Base-by-base conservation (phyloP, 2,888 invertebrate species). In the Pristionchus fissidentatus region DNA sequence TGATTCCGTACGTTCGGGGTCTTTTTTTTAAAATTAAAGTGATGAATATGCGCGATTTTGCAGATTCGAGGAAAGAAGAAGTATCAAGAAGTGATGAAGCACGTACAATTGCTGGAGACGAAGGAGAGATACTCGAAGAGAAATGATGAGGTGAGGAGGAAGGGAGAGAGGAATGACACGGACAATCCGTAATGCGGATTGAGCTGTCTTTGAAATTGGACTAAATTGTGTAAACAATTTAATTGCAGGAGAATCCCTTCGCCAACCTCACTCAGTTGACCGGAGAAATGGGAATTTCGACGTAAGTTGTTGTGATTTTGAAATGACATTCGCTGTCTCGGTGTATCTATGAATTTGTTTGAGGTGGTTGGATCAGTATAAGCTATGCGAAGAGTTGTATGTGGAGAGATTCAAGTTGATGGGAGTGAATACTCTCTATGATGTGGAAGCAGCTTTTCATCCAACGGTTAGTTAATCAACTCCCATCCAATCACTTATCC, bases 181-280 rank as follows among this genome's bases (percentile, higher is more conserved):
- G n/a, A n/a, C n/a, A n/a, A n/a, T n/a, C n/a, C n/a, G n/a, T n/a
- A n/a, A n/a, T n/a, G n/a, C n/a, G n/a, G n/a, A n/a, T n/a, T n/a
- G n/a, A n/a, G n/a, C n/a, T n/a, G n/a, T n/a, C n/a, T n/a, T n/a
- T n/a, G n/a, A n/a, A n/a, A n/a, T n/a, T n/a, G n/a, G n/a, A n/a
- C n/a, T n/a, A n/a, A n/a, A n/a, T n/a, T n/a, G n/a, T n/a, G n/a
- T n/a, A n/a, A n/a, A n/a, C 8, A 7, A 5, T 70, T n/a, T 3
- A 19, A 13, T 46, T 75, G 43, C 35, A 75, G 75, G 46, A 46
- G 13, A 75, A 75, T n/a, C 26, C n/a, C 3, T 49, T 46, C 75
- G 26, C 29, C 15, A 75, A 75, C 46, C 75, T 75, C 15, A 29
- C 75, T 43, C 75, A 75, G 75, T n/a, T 46, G 26, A 75, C 75